A percentile compares a stretch with the other conserved stretches of the same genome.
These are phyloP conservation scores for Tipula lateralis DNA, from an alignment of 2,888 invertebrate species.

Conservation along the genomic window DNA sequence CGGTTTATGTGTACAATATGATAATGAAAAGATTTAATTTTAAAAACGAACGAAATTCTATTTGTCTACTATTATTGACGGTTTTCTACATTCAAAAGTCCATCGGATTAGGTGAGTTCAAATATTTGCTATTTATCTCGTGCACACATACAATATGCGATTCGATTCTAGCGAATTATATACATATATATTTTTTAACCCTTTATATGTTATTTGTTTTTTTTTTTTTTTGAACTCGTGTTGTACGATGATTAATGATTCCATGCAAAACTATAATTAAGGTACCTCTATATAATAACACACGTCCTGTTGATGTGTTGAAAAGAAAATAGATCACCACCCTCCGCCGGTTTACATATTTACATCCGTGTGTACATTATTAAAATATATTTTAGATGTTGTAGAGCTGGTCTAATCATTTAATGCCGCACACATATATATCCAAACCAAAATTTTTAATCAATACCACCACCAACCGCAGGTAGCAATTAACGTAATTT, in stretches of 20 bases:
- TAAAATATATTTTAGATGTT: neutral
- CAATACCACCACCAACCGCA: slow-evolving; percentile 3
- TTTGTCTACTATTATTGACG: neutral
- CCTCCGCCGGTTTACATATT: neutral
- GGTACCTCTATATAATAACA: neutral
- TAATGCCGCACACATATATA: neutral
- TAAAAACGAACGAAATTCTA: neutral
- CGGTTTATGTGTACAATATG: neutral
- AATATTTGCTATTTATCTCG: neutral
- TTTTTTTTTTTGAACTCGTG: neutral
- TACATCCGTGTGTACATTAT: neutral
- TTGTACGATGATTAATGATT: neutral
- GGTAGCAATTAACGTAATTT: neutral
- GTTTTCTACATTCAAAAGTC: neutral
- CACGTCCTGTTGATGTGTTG: neutral
- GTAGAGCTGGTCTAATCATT: neutral
- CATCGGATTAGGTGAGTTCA: neutral
- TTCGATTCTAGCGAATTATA: neutral
- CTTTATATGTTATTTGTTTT: neutral
- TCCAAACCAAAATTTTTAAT: neutral
- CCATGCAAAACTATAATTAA: neutral
- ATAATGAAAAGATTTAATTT: slow-evolving; percentile 11
- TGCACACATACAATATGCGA: neutral
- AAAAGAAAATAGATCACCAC: neutral
- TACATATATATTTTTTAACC: neutral